phyloP scores from a whole-genome alignment of 2,113 vertebrate genomes.

The Cebus imitator region DNA sequence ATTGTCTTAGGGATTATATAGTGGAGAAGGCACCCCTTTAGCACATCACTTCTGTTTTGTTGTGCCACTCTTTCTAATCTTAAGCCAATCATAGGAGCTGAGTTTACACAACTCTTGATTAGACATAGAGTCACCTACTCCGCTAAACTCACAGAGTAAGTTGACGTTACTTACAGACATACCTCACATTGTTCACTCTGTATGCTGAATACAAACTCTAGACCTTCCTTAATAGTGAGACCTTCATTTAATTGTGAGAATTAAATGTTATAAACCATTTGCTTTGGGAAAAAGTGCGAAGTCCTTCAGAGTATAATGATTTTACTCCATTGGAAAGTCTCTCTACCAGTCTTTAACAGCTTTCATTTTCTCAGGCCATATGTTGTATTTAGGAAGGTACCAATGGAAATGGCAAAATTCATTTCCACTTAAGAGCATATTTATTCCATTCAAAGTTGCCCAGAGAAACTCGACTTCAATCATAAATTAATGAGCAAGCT shows the following conservation, averaged over 20 bases:
- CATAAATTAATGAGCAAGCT: neutral
- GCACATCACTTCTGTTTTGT: neutral
- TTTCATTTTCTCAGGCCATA: neutral
- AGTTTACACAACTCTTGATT: neutral
- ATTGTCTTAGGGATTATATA: neutral
- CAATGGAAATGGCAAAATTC: neutral
- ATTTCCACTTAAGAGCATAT: neutral
- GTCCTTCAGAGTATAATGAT: neutral
- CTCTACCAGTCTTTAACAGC: neutral
- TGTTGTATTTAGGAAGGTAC: neutral
- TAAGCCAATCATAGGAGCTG: neutral
- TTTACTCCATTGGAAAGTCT: neutral
- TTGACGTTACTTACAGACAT: slow-evolving; percentile 69
- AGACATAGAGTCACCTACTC: neutral
- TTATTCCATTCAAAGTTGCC: slow-evolving; percentile 11
- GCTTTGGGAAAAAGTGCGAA: neutral
- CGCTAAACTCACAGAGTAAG: neutral
- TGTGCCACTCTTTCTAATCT: neutral
- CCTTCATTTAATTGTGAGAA: neutral
- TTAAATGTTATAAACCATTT: neutral
- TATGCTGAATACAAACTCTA: slow-evolving; percentile 60
- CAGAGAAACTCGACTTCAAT: neutral
- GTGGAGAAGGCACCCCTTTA: neutral
- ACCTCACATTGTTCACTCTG: slow-evolving; percentile 46
- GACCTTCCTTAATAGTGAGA: slow-evolving; percentile 45